Percentiles rank a stretch among this genome's conserved stretches.
phyloP scores from a whole-genome alignment of 2,113 vertebrate species.

The Cisticola juncidis region DNA sequence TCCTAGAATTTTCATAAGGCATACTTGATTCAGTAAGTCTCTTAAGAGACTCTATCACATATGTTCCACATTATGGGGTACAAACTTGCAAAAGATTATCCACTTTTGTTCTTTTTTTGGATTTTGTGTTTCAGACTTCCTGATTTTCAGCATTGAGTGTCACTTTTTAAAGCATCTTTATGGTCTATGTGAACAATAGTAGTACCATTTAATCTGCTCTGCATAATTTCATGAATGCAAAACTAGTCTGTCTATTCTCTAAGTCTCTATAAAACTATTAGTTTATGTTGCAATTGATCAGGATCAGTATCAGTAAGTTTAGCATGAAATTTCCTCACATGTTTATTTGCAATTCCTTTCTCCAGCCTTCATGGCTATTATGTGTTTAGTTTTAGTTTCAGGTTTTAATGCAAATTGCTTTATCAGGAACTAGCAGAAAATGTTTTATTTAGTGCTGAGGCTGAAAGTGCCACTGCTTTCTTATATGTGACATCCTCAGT shows the following conservation, averaged over 20 bases:
- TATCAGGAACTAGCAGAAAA: not conserved
- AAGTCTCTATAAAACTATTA: not conserved
- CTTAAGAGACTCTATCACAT: not conserved
- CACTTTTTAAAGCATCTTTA: not conserved
- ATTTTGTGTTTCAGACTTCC: not conserved
- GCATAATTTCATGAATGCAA: not conserved
- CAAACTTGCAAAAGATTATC: not conserved
- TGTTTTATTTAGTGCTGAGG: rapidly evolving
- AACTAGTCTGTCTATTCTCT: not conserved
- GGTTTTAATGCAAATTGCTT: not conserved
- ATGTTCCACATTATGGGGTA: not conserved
- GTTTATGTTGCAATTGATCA: not conserved
- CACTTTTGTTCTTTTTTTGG: not conserved
- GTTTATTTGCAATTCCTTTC: not conserved
- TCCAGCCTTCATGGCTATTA: not conserved
- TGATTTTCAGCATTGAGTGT: not conserved
- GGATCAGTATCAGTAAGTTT: not conserved
- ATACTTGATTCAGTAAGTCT: not conserved
- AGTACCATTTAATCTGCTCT: not conserved
- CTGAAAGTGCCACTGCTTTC: not conserved
- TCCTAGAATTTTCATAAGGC: not conserved
- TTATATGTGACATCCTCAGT: not conserved
- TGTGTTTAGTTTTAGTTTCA: not conserved
- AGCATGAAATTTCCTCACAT: not conserved
- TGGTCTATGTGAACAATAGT: not conserved